Base-by-base conservation (phyloP, 2,113 vertebrate genomes). In the Morone chrysops region DNA sequence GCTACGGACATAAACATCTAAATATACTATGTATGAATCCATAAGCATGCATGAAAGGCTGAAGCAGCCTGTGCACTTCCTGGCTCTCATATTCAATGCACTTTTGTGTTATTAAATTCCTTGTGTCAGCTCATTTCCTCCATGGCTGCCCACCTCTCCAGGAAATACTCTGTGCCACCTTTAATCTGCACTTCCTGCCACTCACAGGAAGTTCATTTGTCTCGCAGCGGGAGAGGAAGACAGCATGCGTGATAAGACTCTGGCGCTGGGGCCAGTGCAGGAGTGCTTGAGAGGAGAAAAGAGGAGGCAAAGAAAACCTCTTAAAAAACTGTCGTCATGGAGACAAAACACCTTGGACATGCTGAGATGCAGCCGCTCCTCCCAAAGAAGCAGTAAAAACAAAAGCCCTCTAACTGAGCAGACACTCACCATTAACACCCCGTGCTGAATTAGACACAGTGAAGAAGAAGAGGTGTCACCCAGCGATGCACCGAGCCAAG, bases 101-200 rank as follows among this genome's bases (percentile, higher is more conserved):
- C 40, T 81, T 78, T 70, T 68, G 53, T 74, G 78, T 80, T 84
- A 86, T 83, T 74, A 70, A 67, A 86, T 62, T 78, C 67, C 76
- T 74, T 78, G 66, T 73, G 82, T 89, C 78, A 83, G 86, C 86
- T 91, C 83, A 91, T 87, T 86, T 94, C 80, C 89, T 86, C 60
- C 68, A 82, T 63, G 81, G 60, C 78, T 66, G 75, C 67, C 68
- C 78, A 86, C 51, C 70, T 84, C 75, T 76, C 75, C 75, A 82
- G 88, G 88, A 90, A 90, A 86, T 80, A 83, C 81, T 76, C 75
- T 18, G 69, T 82, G 68, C 90, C 78, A 86, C 76, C 85, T 88
- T 88, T 81, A 90, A 93, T 91, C 75, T 84, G n/a, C 47, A 82
- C 74, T 92, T 92, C 75, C 82, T 76, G 84, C 81, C 82, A 76